A percentile compares a stretch with the other conserved stretches of the same genome.
These are phyloP conservation scores for Graptemys geographica DNA, from an alignment of 2,797 vertebrate genomes.

Conservation along the genomic window DNA sequence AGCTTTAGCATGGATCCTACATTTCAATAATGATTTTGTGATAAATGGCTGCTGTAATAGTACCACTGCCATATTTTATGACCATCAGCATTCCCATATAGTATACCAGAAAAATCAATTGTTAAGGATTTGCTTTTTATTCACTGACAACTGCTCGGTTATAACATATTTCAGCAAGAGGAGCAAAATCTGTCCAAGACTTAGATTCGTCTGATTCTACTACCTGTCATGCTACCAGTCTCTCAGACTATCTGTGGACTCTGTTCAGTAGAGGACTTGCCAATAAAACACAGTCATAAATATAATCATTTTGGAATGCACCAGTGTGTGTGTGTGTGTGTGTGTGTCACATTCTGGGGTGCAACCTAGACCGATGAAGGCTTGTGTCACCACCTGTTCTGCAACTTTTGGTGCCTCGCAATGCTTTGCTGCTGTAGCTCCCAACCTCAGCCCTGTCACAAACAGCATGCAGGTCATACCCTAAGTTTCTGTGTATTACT, in stretches of 20 bases:
- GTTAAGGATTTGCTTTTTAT: conserved; percentile 15
- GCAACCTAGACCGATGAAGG: background rate
- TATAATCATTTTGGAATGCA: background rate
- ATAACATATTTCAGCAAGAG: conserved; percentile 23
- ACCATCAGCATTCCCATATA: background rate
- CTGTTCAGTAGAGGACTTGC: background rate
- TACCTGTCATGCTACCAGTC: background rate
- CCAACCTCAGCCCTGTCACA: background rate
- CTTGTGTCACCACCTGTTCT: background rate
- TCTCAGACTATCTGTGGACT: background rate
- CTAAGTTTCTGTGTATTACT: background rate
- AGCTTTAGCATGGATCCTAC: background rate
- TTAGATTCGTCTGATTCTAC: background rate
- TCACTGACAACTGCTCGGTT: background rate
- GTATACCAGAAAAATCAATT: conserved; percentile 22
- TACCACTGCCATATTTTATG: conserved; percentile 14
- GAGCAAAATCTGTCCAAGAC: background rate
- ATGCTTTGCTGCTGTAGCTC: background rate
- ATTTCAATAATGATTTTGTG: background rate
- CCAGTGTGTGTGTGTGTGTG: no score
- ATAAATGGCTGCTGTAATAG: background rate
- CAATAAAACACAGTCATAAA: conserved; percentile 1
- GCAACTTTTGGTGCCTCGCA: background rate
- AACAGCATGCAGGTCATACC: background rate
- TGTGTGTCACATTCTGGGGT: background rate